phyloP scores from a whole-genome alignment of 2,797 vertebrate species.

The Macroramphosus scolopax region DNA sequence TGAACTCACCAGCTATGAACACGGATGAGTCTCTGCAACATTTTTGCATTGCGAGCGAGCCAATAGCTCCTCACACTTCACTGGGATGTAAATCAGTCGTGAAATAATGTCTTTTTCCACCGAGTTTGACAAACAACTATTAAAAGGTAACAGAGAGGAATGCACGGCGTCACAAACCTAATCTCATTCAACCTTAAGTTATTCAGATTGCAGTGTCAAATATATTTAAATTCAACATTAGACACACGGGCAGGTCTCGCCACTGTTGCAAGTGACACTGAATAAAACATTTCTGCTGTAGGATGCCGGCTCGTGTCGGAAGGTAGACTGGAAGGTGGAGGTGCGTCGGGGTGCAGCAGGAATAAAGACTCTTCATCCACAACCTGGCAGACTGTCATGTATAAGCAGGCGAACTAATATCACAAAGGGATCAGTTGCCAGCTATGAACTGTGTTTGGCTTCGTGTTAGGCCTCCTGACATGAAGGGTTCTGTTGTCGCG shows the following conservation, averaged over 20 bases:
- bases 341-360: constrained; percentile 17
- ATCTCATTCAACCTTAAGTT: constrained; percentile 46
- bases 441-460: too few species aligned
- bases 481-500: too few species aligned
- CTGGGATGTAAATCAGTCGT: constrained; percentile 48
- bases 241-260: constrained; percentile 23
- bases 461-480: too few species aligned
- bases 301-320: constrained; percentile 3
- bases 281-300: constrained; percentile 60
- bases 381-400: too few species aligned
- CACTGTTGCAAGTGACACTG: constrained; percentile 35
- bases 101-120: constrained; percentile 36
- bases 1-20: constrained; percentile 13
- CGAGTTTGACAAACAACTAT: constrained; percentile 50
- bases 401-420: too few species aligned
- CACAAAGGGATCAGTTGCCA: too few species aligned
- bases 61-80: too few species aligned
- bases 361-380: too few species aligned
- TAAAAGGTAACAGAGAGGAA: constrained; percentile 42
- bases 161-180: too few species aligned
- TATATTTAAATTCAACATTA: constrained; percentile 58
- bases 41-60: constrained; percentile 25
- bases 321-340: constrained; percentile 27
- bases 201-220: constrained; percentile 45
- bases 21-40: constrained; percentile 8